Percentiles rank a stretch among this genome's conserved stretches.
phyloP scores from a whole-genome alignment of 2,797 vertebrate species.

The Trachops cirrhosus region DNA sequence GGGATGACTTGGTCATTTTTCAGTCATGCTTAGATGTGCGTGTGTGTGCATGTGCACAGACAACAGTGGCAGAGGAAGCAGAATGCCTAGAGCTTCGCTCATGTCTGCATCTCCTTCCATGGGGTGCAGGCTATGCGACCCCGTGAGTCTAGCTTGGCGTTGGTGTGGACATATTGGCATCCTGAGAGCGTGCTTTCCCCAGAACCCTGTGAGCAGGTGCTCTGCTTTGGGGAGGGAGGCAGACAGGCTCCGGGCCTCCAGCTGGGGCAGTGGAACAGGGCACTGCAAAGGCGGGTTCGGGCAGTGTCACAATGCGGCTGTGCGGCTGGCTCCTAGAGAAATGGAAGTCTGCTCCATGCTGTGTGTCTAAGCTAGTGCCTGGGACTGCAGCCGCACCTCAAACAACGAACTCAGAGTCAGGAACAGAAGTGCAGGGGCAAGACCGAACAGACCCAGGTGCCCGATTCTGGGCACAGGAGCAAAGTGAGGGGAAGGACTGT shows the following conservation, averaged over 20 bases:
- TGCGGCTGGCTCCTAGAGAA: neutral
- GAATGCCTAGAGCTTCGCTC: accelerated
- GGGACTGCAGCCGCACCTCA: neutral
- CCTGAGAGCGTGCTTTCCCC: neutral
- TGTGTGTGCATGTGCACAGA: accelerated
- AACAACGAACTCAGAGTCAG: neutral
- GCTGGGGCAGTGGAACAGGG: neutral
- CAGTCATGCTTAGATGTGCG: neutral
- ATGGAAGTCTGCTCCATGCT: neutral
- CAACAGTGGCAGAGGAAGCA: neutral
- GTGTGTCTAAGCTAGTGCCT: neutral
- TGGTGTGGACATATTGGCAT: neutral
- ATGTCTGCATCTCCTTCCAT: neutral
- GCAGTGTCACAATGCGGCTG: neutral
- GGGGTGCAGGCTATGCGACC: neutral
- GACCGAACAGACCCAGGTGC: neutral
- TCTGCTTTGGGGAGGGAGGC: neutral
- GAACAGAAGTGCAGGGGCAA: neutral
- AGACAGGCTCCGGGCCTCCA: neutral
- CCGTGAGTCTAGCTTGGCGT: neutral
- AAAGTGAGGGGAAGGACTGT: neutral
- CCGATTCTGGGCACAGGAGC: neutral
- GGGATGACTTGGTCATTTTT: neutral
- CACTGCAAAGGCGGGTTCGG: neutral
- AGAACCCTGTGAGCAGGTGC: neutral